Conservation (phyloP, 2,113 vertebrate genomes). For the Sander lucioperca region DNA sequence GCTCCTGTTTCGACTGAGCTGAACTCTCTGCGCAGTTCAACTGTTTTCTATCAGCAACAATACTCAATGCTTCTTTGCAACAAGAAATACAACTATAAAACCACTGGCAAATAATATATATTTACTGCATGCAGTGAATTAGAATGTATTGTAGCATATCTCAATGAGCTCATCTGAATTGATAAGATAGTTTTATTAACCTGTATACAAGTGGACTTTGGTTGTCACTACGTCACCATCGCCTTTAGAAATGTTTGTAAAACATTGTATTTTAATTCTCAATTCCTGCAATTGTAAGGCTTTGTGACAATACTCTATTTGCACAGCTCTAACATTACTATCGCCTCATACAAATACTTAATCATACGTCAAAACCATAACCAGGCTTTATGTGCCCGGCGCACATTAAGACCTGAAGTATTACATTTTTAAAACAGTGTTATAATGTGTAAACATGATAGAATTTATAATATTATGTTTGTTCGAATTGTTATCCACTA, state of each 20-base stretch:
- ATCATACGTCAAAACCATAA: neutral
- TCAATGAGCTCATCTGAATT: conserved; percentile 17
- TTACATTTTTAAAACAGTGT: neutral
- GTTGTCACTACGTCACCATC: conserved; percentile 73
- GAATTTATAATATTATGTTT: neutral
- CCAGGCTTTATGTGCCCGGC: neutral
- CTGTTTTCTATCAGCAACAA: conserved; percentile 79
- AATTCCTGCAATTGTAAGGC: neutral
- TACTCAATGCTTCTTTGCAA: conserved; percentile 74
- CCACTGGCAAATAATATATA: neutral
- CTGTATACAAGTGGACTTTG: conserved; percentile 59
- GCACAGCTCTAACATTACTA: neutral
- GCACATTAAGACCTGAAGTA: neutral
- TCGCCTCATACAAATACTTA: neutral
- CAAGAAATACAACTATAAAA: conserved; percentile 17
- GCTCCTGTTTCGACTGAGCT: conserved; percentile 82
- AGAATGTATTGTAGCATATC: neutral
- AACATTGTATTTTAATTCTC: conserved; percentile 26
- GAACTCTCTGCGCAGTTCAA: conserved; percentile 88
- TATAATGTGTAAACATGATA: neutral
- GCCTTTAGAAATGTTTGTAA: conserved; percentile 50
- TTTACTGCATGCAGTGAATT: neutral
- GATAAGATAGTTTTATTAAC: conserved; percentile 67
- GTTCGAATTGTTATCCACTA: neutral
- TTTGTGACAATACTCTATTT: neutral